Evolutionary conservation across 2,113 vertebrate species (phyloP).

Genomic region (Odontesthes bonariensis): DNA sequence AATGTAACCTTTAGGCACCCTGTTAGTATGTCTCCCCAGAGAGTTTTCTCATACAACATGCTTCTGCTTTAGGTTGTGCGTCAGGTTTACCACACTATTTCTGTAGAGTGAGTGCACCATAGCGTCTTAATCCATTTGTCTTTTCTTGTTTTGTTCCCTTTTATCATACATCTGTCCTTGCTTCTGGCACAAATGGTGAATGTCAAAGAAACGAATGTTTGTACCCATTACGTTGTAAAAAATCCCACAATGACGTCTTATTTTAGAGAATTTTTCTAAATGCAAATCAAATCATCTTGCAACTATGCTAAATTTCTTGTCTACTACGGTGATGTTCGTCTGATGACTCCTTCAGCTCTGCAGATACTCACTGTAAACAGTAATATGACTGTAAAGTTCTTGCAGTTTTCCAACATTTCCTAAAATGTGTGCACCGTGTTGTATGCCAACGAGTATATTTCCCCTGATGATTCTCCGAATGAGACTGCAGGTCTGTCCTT

Average conservation of each 20-base stretch:
- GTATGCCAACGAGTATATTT: constrained; percentile 57
- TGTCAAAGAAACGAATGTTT: constrained; percentile 20
- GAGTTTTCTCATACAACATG: not conserved
- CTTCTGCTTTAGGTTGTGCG: constrained; percentile 4
- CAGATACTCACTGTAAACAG: not conserved
- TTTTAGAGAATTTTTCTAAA: not conserved
- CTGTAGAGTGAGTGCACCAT: not conserved
- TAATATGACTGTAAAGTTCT: constrained; percentile 21
- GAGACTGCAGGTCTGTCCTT: constrained; percentile 58
- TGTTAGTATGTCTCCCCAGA: not conserved
- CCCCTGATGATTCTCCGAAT: constrained; percentile 63
- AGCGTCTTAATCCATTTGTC: constrained; percentile 44
- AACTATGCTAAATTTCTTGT: not conserved
- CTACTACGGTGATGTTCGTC: not conserved
- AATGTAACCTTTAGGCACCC: constrained; percentile 7
- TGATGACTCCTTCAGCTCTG: not conserved
- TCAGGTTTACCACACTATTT: not conserved
- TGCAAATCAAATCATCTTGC: not conserved
- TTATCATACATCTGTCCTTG: constrained; percentile 28
- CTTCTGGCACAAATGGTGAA: constrained; percentile 11
- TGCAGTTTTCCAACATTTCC: constrained; percentile 26
- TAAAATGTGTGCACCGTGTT: constrained; percentile 15
- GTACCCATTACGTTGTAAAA: not conserved
- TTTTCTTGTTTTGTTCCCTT: constrained; percentile 39
- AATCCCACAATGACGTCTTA: not conserved